Conservation (phyloP, 2,113 vertebrate species). For the Odontesthes bonariensis region DNA sequence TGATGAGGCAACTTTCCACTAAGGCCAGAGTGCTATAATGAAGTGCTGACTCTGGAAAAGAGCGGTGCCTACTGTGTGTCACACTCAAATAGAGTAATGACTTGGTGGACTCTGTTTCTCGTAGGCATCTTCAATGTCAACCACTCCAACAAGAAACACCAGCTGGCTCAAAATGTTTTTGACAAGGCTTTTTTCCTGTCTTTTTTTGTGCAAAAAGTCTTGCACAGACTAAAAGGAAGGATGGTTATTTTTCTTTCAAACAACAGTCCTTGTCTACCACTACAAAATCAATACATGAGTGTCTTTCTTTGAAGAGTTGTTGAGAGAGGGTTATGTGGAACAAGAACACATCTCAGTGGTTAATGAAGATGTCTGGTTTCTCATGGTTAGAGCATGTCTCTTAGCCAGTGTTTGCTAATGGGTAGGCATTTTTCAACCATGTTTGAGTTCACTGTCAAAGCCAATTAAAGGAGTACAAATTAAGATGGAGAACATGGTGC, state of each 20-base stretch:
- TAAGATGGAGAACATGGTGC: slow-evolving; percentile 73
- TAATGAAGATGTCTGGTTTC: slow-evolving; percentile 55
- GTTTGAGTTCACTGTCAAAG: slow-evolving; percentile 76
- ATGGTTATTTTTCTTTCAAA: neutral
- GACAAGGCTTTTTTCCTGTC: slow-evolving; percentile 9
- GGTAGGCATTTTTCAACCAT: slow-evolving; percentile 67
- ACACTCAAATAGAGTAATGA: slow-evolving; percentile 43
- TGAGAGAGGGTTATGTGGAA: slow-evolving; percentile 44
- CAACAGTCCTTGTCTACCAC: slow-evolving; percentile 1
- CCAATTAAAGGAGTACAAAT: slow-evolving; percentile 78
- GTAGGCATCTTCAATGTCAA: slow-evolving; percentile 47
- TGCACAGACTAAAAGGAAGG: slow-evolving; percentile 7
- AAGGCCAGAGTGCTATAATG: slow-evolving; percentile 63
- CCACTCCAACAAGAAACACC: slow-evolving; percentile 23
- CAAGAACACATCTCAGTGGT: slow-evolving; percentile 36
- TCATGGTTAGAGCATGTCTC: slow-evolving; percentile 67
- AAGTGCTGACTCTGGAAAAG: slow-evolving; percentile 63
- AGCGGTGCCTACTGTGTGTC: slow-evolving; percentile 43
- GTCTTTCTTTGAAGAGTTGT: slow-evolving; percentile 37
- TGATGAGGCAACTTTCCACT: slow-evolving; percentile 72
- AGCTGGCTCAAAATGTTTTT: slow-evolving; percentile 9
- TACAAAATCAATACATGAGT: slow-evolving; percentile 15
- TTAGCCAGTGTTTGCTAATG: slow-evolving; percentile 69
- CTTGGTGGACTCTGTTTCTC: slow-evolving; percentile 54
- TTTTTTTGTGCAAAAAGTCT: slow-evolving; percentile 13